Base-by-base conservation (phyloP, 2,797 vertebrate genomes). In the Discoglossus pictus region DNA sequence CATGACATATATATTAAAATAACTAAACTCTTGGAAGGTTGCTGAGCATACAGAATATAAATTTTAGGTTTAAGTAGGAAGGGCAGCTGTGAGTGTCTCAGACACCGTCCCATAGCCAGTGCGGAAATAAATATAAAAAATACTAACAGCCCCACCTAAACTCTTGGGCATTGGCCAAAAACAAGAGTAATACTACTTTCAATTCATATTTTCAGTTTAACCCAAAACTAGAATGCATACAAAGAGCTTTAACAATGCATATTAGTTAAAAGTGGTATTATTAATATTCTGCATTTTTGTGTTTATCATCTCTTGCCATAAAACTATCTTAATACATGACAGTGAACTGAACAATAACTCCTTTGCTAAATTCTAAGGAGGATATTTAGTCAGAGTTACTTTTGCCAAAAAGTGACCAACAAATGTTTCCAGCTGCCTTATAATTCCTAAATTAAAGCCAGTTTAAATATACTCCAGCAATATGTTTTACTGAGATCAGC, bases 351-450 rank as follows among this genome's bases (percentile, higher is more conserved):
- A 78, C 73, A 85, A 82, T 75, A 76, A 74, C 73, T 63, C 55
- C 36, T 68, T 61, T 72, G 48, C 56, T 77, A 55, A 80, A 67
- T 38, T 77, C 61, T 68, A 75, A 75, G 72, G 78, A 86, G 79
- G 68, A 43, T 77, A 73, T 75, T 78, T 74, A 68, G 52, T 73
- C 39, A 65, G 69, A 67, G 44, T 15, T 77, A 68, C 73, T 73
- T 66, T 68, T 82, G 81, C 77, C 76, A 83, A 76, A 73, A 36
- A 70, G 73, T 78, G 76, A 79, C 76, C 75, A 81, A 51, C 75
- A 78, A 67, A 58, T 65, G 63, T 77, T 82, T 75, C 76, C 79
- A 83, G 78, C 64, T 81, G 78, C 75, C 79, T 83, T n/a, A 76
- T 21, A 76, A 68, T 74, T 76, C 74, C 62, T 75, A 73, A 75